Percentiles rank a stretch among this genome's conserved stretches.
Conservation (phyloP, 2,797 vertebrate genomes). For the Gallirallus australis region DNA sequence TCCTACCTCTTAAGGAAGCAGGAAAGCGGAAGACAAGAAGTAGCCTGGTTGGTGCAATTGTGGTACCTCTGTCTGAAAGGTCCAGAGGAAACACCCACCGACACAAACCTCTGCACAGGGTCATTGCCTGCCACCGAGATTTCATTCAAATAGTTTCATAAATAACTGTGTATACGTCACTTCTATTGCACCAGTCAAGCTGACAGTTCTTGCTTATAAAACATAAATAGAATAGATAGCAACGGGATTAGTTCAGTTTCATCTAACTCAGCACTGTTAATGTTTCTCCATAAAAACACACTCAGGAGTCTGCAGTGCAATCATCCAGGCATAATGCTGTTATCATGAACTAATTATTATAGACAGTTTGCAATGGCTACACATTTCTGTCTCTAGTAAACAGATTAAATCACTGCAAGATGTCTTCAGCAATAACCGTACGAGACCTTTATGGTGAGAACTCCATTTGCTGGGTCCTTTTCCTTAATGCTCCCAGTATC, state of each 20-base stretch:
- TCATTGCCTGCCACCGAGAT: background rate
- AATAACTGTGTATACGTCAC: background rate
- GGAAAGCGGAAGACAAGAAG: background rate
- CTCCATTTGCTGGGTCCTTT: slow-evolving; percentile 11
- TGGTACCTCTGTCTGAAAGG: background rate
- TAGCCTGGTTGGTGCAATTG: background rate
- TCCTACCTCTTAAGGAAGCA: background rate
- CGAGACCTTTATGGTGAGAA: background rate
- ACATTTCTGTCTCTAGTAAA: slow-evolving; percentile 51
- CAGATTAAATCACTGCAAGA: slow-evolving; percentile 42
- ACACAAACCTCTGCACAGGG: background rate
- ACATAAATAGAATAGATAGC: background rate
- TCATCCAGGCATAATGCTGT: slow-evolving; percentile 61
- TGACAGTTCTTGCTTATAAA: slow-evolving; percentile 23
- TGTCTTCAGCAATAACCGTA: slow-evolving; percentile 23
- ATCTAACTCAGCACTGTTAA: slow-evolving; percentile 20
- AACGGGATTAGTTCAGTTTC: slow-evolving; percentile 26
- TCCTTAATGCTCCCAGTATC: background rate
- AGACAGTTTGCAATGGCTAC: slow-evolving; percentile 22
- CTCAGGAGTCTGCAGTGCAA: slow-evolving; percentile 42
- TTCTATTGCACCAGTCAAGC: background rate
- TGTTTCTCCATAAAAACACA: slow-evolving; percentile 57
- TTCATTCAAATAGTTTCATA: background rate
- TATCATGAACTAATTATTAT: slow-evolving; percentile 68
- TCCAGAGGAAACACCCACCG: background rate